phyloP scores from a whole-genome alignment of 2,113 vertebrate species.

The Pelusios castaneus region DNA sequence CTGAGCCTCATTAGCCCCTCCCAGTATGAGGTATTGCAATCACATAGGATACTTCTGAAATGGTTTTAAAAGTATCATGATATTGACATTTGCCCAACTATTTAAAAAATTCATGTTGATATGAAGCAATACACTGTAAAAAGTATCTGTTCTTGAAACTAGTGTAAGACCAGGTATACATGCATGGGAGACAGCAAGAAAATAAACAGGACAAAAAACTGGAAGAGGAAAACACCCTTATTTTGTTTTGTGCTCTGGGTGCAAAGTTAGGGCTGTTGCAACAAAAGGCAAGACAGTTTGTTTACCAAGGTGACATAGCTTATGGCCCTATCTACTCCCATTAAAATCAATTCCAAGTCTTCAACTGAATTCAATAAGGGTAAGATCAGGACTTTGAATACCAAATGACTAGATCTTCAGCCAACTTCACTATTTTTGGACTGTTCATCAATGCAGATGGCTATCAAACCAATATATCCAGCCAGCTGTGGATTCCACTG shows the following conservation, averaged over 20 bases:
- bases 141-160: neutral
- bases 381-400: neutral
- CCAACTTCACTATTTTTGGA: neutral
- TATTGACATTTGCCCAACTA: neutral
- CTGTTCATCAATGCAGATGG: neutral
- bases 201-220: neutral
- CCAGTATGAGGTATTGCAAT: neutral
- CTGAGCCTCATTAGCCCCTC: neutral
- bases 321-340: neutral
- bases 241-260: neutral
- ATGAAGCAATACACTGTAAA: neutral
- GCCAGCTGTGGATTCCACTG: neutral
- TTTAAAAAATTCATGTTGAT: slow-evolving; percentile 26
- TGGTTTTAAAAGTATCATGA: neutral
- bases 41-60: neutral
- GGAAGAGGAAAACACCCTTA: neutral
- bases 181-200: neutral
- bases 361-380: neutral
- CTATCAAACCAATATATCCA: neutral
- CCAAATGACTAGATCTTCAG: neutral
- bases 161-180: neutral
- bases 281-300: neutral
- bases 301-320: neutral
- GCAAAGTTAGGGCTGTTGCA: slow-evolving; percentile 5
- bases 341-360: neutral